Percentiles rank a stretch among this genome's conserved stretches.
These are phyloP conservation scores for Diachasmimorpha longicaudata DNA, from an alignment of 1,140 invertebrate genomes.

Conservation along the genomic window DNA sequence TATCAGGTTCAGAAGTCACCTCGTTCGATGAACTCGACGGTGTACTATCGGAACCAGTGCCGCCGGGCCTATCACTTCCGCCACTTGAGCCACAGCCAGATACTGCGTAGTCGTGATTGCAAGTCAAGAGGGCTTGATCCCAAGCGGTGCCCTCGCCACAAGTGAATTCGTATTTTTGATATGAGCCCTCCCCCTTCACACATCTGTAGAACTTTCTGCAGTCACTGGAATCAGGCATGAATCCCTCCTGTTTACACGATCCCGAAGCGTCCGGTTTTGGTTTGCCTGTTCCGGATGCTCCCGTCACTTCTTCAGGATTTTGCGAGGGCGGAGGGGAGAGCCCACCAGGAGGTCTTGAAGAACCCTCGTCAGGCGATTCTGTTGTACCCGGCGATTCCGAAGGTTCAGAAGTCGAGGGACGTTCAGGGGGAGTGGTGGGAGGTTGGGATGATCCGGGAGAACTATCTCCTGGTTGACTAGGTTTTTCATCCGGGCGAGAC, in stretches of 20 bases:
- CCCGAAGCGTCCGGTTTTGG: background rate
- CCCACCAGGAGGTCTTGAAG: conserved; percentile 3
- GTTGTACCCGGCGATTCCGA: background rate
- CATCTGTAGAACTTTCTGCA: conserved; percentile 75
- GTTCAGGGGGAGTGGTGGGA: background rate
- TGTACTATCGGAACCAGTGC: background rate
- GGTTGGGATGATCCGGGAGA: background rate
- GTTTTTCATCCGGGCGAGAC: background rate
- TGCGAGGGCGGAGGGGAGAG: background rate
- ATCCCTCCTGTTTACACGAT: conserved; percentile 57
- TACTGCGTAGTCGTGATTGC: conserved; percentile 70
- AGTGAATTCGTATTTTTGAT: conserved; percentile 67
- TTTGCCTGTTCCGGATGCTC: background rate
- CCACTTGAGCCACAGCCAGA: conserved; percentile 72
- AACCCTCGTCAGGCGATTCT: background rate
- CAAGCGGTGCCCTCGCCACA: conserved; percentile 73
- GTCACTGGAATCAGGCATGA: conserved; percentile 66
- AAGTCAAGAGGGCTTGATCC: conserved; percentile 66
- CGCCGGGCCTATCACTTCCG: background rate
- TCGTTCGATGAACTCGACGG: conserved; percentile 4
- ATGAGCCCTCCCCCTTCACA: conserved; percentile 64
- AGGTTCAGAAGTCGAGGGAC: background rate
- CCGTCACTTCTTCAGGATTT: conserved; percentile 8
- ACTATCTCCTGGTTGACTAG: background rate
- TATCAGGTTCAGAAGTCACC: conserved; percentile 39